These are phyloP conservation scores for Bedellia somnulentella DNA, from an alignment of 2,888 invertebrate species.

Conservation along the genomic window DNA sequence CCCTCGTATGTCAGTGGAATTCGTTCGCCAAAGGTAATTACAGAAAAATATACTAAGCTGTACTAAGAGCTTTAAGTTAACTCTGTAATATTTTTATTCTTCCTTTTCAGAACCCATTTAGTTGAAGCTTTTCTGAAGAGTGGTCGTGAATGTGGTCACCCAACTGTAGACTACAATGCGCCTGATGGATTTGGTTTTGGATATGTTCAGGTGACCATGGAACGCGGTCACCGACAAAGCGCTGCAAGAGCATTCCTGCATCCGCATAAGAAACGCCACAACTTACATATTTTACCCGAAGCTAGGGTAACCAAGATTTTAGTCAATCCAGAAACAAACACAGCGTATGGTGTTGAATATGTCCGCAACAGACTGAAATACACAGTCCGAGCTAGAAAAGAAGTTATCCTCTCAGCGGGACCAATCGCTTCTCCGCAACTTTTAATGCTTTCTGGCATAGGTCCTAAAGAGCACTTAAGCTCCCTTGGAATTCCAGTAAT, in stretches of 20 bases:
- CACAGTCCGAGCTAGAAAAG: constrained; percentile 66
- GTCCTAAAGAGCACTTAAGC: constrained; percentile 54
- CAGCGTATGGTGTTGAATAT: constrained; percentile 70
- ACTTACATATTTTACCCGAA: constrained; percentile 68
- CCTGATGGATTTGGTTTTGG: constrained; percentile 66
- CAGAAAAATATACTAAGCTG: too few species aligned
- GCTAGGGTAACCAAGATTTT: constrained; percentile 67
- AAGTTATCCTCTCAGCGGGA: constrained; percentile 85
- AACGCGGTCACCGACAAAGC: constrained; percentile 65
- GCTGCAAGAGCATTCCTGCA: constrained; percentile 67
- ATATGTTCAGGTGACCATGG: constrained; percentile 64
- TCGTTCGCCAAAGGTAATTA: too few species aligned
- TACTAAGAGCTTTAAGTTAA: too few species aligned
- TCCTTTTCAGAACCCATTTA: constrained; percentile 33
- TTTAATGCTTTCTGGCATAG: constrained; percentile 82
- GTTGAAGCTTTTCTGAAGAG: constrained; percentile 60
- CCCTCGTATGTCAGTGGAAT: too few species aligned
- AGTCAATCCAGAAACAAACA: constrained; percentile 63
- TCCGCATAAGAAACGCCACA: constrained; percentile 60
- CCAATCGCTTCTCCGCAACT: constrained; percentile 88
- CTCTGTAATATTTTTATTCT: too few species aligned
- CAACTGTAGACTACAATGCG: constrained; percentile 70
- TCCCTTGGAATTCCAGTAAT: constrained; percentile 60
- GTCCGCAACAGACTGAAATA: constrained; percentile 46
- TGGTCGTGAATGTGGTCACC: constrained; percentile 66